phyloP scores from a whole-genome alignment of 2,797 vertebrate species.

The Argya squamiceps region DNA sequence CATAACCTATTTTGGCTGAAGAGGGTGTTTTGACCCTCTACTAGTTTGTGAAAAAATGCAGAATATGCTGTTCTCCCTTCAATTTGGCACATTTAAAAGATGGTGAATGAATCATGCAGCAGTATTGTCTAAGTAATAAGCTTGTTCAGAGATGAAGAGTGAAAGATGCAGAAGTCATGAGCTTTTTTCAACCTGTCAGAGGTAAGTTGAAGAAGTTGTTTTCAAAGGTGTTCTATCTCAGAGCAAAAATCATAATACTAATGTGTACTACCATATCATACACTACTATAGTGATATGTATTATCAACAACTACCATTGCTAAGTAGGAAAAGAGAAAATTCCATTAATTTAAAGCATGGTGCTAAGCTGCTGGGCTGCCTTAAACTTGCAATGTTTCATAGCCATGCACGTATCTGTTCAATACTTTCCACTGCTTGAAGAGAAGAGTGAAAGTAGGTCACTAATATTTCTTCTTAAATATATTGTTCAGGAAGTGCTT shows the following conservation, averaged over 20 bases:
- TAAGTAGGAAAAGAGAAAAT: neutral
- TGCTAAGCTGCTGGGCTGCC: neutral
- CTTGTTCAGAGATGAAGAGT: neutral
- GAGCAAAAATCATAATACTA: neutral
- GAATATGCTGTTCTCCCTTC: neutral
- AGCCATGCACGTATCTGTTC: neutral
- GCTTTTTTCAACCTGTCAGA: neutral
- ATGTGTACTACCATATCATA: neutral
- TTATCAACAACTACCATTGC: neutral
- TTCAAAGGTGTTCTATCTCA: neutral
- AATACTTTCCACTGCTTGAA: neutral
- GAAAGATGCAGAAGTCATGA: neutral
- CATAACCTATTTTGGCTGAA: neutral
- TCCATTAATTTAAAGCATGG: neutral
- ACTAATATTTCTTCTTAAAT: neutral
- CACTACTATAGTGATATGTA: accelerated
- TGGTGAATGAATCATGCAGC: neutral
- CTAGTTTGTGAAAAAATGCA: neutral
- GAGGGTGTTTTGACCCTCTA: neutral
- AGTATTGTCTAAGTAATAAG: neutral
- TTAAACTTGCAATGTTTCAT: neutral
- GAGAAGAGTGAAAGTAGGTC: neutral
- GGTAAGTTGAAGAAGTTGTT: neutral
- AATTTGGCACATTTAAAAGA: too few relatives aligned
- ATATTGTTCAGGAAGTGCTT: neutral